phyloP scores from a whole-genome alignment of 1,140 invertebrate genomes.

The Bombus vancouverensis region DNA sequence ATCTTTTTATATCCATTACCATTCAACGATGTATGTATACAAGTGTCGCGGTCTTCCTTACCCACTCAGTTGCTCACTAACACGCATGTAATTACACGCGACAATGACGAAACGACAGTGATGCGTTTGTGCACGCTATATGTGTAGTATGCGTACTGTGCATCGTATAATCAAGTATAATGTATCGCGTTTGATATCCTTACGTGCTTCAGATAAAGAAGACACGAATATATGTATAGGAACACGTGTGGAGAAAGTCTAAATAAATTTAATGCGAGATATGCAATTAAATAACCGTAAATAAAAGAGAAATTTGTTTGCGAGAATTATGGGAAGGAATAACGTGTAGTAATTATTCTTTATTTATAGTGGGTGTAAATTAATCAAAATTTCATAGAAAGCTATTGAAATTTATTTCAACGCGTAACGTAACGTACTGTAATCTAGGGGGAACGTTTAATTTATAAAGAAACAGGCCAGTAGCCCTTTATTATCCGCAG shows the following conservation, averaged over 20 bases:
- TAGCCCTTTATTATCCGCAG: conserved; percentile 48
- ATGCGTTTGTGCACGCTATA: conserved; percentile 41
- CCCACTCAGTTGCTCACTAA: conserved; percentile 12
- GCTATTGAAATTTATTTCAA: neutral
- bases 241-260: conserved; percentile 15
- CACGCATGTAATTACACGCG: conserved; percentile 47
- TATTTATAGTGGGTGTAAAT: neutral
- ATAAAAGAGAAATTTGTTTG: neutral
- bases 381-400: conserved; percentile 9
- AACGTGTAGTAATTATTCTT: neutral
- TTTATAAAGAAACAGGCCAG: conserved; percentile 47
- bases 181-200: conserved; percentile 2
- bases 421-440: neutral
- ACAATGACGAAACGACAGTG: conserved; percentile 63
- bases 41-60: conserved; percentile 59
- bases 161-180: neutral
- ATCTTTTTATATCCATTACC: conserved; percentile 38
- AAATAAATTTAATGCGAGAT: neutral
- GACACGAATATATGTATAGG: conserved; percentile 28
- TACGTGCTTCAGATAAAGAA: neutral
- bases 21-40: conserved; percentile 24
- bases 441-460: conserved; percentile 13
- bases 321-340: neutral
- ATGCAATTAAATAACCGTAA: too few species aligned
- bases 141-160: neutral